Base-by-base conservation (phyloP, 2,113 vertebrate species). In the Oncorhynchus mykiss region DNA sequence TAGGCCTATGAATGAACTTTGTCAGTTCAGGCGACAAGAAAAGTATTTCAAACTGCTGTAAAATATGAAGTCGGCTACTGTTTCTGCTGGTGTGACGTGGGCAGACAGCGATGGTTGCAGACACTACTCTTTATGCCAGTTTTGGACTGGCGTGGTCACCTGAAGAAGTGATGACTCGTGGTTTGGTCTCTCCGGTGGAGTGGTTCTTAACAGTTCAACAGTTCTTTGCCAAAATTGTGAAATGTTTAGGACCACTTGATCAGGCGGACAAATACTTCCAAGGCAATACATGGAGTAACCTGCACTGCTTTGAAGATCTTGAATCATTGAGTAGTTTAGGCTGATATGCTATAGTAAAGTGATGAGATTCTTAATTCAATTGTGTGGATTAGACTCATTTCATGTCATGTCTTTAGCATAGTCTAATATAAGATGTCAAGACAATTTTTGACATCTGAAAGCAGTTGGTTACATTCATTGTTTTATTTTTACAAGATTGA, bases 121-220 rank as follows among this genome's bases (percentile, higher is more conserved):
- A 20, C 59, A 60, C 13, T 62, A 5, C 13, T 62, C 59, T 62
- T 22, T 24, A n/a, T 62, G 5, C 20, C 59, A 2, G n/a, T 3
- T 11, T 45, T 62, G 59, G 59, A 22, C 27, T 24, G 8, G 2
- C 0, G 39, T 45, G 39, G 39, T 45, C 39, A 45, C 51, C 72
- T 71, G 34, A 77, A 73, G 71, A 72, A 4, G 3, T 54, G 51
- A 54, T 18, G 65, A 67, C 67, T 78, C 77, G 60, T 77, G 54
- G 16, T 39, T 84, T 80, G 34, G 96, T 96, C 92, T 93, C 85
- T 92, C 89, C 94, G 97, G 95, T 95, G 90, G 93, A 99, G 97
- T 98, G 97, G 97, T 98, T 99, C 97, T 99, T 94, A 95, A 96
- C 97, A 99, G 97, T 99, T 99, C 97, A 99, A 99, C 97, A 99